A percentile compares a stretch with the other conserved stretches of the same genome.
phyloP scores from a whole-genome alignment of 2,113 vertebrate species.

The Brevimyrus niger region DNA sequence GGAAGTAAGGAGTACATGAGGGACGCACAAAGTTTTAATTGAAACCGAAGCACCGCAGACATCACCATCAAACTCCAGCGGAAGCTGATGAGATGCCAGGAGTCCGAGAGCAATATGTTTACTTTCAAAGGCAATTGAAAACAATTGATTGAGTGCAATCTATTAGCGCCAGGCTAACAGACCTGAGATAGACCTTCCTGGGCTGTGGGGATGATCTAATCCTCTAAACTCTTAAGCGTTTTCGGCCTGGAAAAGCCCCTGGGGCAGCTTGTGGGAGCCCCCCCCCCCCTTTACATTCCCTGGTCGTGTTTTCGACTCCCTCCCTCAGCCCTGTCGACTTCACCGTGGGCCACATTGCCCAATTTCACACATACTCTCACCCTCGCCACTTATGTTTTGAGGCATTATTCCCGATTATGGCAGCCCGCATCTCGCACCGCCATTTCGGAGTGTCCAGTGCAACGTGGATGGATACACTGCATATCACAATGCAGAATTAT shows the following conservation, averaged over 20 bases:
- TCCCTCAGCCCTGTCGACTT: background rate
- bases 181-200: conserved; percentile 33
- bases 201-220: background rate
- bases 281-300: background rate
- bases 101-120: conserved; percentile 24
- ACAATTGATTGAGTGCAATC: conserved; percentile 40
- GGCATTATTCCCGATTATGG: background rate
- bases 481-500: background rate
- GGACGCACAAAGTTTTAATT: background rate
- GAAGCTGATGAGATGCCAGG: conserved; percentile 32
- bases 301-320: background rate
- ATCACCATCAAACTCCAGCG: conserved; percentile 11
- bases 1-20: background rate
- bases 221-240: background rate
- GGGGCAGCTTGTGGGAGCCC: background rate
- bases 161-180: conserved; percentile 32
- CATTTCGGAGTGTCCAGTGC: background rate
- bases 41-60: background rate
- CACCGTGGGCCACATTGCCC: no score
- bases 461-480: background rate
- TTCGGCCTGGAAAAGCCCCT: background rate
- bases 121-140: conserved; percentile 40
- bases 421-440: background rate
- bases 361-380: background rate
- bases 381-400: background rate